Percentiles rank a stretch among this genome's conserved stretches.
Conservation (phyloP, 2,797 vertebrate species). For the Paguma larvata region DNA sequence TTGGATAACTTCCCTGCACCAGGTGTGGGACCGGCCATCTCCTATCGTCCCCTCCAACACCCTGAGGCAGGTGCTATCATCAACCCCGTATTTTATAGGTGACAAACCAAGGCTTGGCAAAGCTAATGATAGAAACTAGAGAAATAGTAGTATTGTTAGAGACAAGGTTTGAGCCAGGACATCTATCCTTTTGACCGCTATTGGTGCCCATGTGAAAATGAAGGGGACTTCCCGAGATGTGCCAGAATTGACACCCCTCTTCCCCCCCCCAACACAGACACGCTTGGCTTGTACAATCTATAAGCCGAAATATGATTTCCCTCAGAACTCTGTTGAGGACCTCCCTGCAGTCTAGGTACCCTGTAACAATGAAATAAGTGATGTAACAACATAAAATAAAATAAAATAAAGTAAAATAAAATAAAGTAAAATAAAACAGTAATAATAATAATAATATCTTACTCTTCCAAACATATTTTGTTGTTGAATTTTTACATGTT, state of each 20-base stretch:
- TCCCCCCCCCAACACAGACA: background rate
- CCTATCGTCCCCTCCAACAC: background rate
- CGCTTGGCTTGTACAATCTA: background rate
- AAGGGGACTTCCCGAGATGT: background rate
- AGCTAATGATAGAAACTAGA: background rate
- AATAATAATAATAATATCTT: background rate
- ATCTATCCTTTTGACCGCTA: background rate
- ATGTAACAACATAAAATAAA: background rate
- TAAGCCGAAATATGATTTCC: background rate
- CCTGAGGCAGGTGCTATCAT: background rate
- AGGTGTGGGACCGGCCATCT: background rate
- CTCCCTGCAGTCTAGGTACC: background rate
- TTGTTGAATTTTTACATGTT: slow-evolving; percentile 45
- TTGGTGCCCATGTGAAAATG: background rate
- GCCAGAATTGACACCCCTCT: background rate
- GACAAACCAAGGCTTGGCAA: background rate
- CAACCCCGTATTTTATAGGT: background rate
- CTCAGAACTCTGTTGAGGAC: background rate
- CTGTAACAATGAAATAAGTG: background rate
- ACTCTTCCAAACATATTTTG: background rate
- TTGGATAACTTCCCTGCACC: background rate
- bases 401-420: background rate
- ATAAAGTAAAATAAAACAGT: background rate
- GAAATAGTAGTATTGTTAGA: background rate
- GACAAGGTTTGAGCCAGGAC: background rate